Evolutionary conservation across 2,888 invertebrate genomes (phyloP), one percentile per base, ranked within the genome.

Genomic region (Dyspetes luteomarginatus): DNA sequence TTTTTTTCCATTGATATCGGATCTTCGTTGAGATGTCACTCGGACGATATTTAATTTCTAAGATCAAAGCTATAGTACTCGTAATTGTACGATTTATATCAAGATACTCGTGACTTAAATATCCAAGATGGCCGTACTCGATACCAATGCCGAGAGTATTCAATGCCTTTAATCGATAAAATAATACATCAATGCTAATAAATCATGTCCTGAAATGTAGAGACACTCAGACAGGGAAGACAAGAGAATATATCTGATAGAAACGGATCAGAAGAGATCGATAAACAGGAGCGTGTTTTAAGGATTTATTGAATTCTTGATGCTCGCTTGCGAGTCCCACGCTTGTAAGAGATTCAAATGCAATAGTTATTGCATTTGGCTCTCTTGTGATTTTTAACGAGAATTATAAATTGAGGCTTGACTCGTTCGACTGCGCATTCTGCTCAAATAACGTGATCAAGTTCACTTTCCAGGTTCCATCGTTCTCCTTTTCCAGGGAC

Each of bases 141-240:
- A 67, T 50, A 67, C 26, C 22, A 28, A 36, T 17, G 7, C n/a
- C n/a, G n/a, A n/a, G 55, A 55, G 73, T 68, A 73, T 74, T 78
- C 65, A 72, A 73, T 68, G 68, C 50, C 79, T 69, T 69, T 65
- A 56, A 28, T 56, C 58, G 22, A 41, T 69, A 50, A 50, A 56
- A 64, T 50, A 50, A 65, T 79, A 74, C 43, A 79, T 79, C 79
- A 56, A 69, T 79, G 50, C 48, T 28, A n/a, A n/a, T n/a, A 28
- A 64, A 74, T 78, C 68, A 74, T 64, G 48, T 58, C 50, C 41
- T 41, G 41, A 69, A 69, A 79, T 79, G 67, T 58, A 19, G 24
- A 41, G 50, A 7, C 19, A 12, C 22, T 12, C 2, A n/a, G n/a
- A n/a, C 24, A 12, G 24, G 41, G 58, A 5, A 24, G 48, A 28